Conservation (phyloP, 1,140 invertebrate species). For the Babylonia areolata region DNA sequence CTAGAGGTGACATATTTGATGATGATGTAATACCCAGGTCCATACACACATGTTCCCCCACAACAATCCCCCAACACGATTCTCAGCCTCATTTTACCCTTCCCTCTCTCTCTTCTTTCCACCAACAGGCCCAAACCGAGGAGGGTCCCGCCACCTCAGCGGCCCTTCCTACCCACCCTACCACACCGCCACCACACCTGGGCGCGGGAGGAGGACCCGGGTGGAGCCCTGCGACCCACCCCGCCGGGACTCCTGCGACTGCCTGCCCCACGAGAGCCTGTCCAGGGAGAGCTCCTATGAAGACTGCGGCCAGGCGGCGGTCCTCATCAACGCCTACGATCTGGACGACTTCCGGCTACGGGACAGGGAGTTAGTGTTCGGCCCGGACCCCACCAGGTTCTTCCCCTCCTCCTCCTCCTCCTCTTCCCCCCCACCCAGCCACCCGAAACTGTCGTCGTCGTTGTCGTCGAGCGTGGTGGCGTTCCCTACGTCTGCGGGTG, state of each 20-base stretch:
- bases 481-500: neutral
- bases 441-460: neutral
- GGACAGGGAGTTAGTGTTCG: constrained; percentile 2
- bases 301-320: neutral
- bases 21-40: too few relatives aligned
- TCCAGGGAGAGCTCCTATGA: constrained; percentile 37
- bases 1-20: too few relatives aligned
- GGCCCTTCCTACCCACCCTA: neutral
- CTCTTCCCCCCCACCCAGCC: neutral
- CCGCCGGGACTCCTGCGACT: constrained; percentile 24
- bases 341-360: constrained; percentile 18
- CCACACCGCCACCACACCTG: neutral
- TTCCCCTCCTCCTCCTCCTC: neutral
- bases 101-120: too few relatives aligned
- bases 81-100: too few relatives aligned
- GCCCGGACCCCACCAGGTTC: neutral
- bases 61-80: too few relatives aligned
- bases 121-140: neutral
- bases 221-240: neutral
- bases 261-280: constrained; percentile 13
- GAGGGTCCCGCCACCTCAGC: neutral
- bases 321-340: neutral
- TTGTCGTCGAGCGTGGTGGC: neutral
- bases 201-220: neutral
- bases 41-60: too few relatives aligned